phyloP scores from a whole-genome alignment of 2,113 vertebrate species.

The Prunella himalayana region DNA sequence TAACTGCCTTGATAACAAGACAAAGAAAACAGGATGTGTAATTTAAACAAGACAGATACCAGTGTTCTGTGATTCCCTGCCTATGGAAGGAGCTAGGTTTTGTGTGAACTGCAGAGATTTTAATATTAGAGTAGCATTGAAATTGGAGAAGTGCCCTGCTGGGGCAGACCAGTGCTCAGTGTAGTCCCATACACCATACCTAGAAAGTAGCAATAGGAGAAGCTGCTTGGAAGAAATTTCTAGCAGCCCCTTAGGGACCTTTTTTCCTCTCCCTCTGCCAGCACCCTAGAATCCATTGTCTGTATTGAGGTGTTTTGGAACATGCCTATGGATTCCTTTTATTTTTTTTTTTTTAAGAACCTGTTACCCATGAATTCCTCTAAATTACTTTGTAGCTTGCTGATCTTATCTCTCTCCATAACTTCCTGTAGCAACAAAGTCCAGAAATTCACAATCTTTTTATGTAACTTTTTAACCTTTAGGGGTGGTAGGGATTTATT shows the following conservation, averaged over 20 bases:
- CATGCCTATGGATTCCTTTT: not conserved
- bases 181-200: not conserved
- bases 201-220: not conserved
- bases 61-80: not conserved
- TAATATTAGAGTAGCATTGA: not conserved
- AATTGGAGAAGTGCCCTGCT: not conserved
- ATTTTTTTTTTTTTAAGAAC: not conserved
- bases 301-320: not conserved
- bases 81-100: not conserved
- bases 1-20: slow-evolving; percentile 10
- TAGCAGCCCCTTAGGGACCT: not conserved
- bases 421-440: not conserved
- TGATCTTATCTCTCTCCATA: not conserved
- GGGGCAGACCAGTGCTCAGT: rapidly evolving
- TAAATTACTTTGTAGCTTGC: not conserved
- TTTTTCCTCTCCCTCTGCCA: not conserved
- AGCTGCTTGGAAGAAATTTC: not conserved
- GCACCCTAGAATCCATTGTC: not conserved
- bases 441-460: not conserved
- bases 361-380: not conserved
- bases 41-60: not conserved
- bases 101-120: not conserved
- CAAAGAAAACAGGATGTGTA: not conserved
- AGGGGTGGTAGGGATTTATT: not conserved
- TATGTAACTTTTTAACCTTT: not conserved